Conservation (phyloP, 2,888 invertebrate genomes). For the Tanytarsus gracilentus region DNA sequence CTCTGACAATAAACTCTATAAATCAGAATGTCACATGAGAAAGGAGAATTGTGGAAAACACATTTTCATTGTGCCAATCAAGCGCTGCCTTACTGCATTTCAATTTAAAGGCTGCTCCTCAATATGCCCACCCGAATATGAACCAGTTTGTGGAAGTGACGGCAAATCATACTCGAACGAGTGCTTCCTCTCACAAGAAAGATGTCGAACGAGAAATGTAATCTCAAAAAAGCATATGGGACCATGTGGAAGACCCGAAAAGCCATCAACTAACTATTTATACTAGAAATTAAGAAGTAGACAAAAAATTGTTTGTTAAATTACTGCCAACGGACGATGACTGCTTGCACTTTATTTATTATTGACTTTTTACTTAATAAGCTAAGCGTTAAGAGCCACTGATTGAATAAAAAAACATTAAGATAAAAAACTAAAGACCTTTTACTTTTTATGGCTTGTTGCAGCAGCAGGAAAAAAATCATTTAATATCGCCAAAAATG, state of each 20-base stretch:
- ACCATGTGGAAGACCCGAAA: slow-evolving; percentile 76
- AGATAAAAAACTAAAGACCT: too few species aligned
- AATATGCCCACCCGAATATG: slow-evolving; percentile 77
- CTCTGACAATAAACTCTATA: slow-evolving; percentile 82
- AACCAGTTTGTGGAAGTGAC: slow-evolving; percentile 90
- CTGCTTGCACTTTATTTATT: too few species aligned
- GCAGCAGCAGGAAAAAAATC: too few species aligned
- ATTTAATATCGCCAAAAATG: too few species aligned
- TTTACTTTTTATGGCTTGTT: too few species aligned
- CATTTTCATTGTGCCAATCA: slow-evolving; percentile 82
- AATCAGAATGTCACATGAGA: slow-evolving; percentile 85
- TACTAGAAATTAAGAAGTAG: slow-evolving; percentile 46
- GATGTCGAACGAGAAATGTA: slow-evolving; percentile 71
- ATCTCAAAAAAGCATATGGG: slow-evolving; percentile 73
- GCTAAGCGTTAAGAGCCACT: too few species aligned
- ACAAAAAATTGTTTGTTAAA: background rate
- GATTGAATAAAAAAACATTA: too few species aligned
- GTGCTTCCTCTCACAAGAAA: slow-evolving; percentile 85
- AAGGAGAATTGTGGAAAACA: slow-evolving; percentile 86
- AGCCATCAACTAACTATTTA: slow-evolving; percentile 78
- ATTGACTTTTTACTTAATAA: too few species aligned
- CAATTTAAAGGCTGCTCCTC: slow-evolving; percentile 78
- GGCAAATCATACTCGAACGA: slow-evolving; percentile 87
- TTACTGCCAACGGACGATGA: background rate
- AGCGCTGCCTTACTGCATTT: slow-evolving; percentile 75